Evolutionary conservation across 2,888 invertebrate species (phyloP).

Genomic region (Digitonthophagus gazella): DNA sequence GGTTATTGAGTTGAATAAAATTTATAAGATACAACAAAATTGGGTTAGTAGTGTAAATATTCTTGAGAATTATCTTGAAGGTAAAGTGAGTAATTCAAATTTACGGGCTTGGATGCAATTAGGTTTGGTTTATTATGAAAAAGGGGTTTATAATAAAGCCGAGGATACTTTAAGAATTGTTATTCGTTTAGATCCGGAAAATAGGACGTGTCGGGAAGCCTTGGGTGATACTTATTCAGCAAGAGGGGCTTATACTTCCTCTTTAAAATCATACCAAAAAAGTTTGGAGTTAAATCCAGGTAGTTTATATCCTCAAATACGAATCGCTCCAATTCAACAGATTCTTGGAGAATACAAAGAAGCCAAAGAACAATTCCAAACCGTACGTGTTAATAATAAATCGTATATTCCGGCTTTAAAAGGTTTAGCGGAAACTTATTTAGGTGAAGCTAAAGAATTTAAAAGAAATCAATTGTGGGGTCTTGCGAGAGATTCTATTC

Average conservation of each 20-base stretch:
- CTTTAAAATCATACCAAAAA: slow-evolving; percentile 82
- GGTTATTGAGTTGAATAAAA: slow-evolving; percentile 72
- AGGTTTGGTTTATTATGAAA: slow-evolving; percentile 76
- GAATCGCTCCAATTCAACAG: slow-evolving; percentile 73
- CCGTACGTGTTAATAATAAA: slow-evolving; percentile 57
- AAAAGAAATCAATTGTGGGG: slow-evolving; percentile 67
- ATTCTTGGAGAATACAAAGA: slow-evolving; percentile 68
- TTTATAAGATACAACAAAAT: slow-evolving; percentile 67
- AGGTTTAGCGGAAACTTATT: slow-evolving; percentile 78
- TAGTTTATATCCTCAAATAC: slow-evolving; percentile 70
- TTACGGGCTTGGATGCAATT: slow-evolving; percentile 82
- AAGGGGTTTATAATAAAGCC: slow-evolving; percentile 70
- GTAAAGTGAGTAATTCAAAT: slow-evolving; percentile 44
- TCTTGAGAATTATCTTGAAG: slow-evolving; percentile 55
- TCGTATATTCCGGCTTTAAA: slow-evolving; percentile 71
- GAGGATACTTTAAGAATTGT: slow-evolving; percentile 74
- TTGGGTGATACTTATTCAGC: slow-evolving; percentile 86
- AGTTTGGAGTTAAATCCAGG: slow-evolving; percentile 65
- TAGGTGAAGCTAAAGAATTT: slow-evolving; percentile 68
- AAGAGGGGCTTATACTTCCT: slow-evolving; percentile 87
- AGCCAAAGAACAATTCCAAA: slow-evolving; percentile 68
- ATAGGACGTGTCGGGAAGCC: slow-evolving; percentile 81
- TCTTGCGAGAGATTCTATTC: slow-evolving; percentile 68
- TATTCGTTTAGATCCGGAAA: slow-evolving; percentile 64
- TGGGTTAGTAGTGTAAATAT: slow-evolving; percentile 64